Percentiles rank a stretch among this genome's conserved stretches.
phyloP scores from a whole-genome alignment of 2,797 vertebrate genomes.

The Nasua narica region DNA sequence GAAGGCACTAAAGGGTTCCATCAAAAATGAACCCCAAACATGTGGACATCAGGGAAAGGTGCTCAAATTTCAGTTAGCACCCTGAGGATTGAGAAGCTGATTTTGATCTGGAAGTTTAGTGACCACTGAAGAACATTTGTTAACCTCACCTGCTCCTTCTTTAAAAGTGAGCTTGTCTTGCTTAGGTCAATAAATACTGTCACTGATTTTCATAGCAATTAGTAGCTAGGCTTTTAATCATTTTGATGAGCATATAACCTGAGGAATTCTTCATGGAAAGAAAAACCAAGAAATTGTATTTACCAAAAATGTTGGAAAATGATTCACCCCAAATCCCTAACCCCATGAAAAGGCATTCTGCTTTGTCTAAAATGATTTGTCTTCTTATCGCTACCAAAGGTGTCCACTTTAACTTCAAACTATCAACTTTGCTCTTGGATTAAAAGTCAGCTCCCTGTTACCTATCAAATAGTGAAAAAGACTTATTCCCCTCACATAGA shows the following conservation, averaged over 20 bases:
- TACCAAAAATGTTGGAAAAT: neutral
- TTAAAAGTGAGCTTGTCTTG: neutral
- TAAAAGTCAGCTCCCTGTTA: neutral
- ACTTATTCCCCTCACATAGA: neutral
- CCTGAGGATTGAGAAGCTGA: neutral
- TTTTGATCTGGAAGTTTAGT: neutral
- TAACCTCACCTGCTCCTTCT: neutral
- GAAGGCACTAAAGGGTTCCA: neutral
- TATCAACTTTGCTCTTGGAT: neutral
- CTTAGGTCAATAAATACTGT: neutral
- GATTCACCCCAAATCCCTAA: neutral
- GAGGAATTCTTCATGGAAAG: neutral
- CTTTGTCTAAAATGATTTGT: neutral
- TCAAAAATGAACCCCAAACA: neutral
- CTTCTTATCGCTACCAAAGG: neutral
- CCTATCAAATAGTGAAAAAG: neutral
- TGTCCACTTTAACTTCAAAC: conserved; percentile 15
- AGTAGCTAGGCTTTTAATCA: neutral
- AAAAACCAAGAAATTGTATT: neutral
- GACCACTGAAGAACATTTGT: neutral
- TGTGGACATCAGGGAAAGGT: neutral
- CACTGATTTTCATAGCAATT: neutral
- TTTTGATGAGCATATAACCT: neutral
- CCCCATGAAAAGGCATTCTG: neutral
- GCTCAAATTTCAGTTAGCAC: neutral